Evolutionary conservation across 1,140 invertebrate genomes (phyloP).

Genomic region (Himalopsyche phryganea): DNA sequence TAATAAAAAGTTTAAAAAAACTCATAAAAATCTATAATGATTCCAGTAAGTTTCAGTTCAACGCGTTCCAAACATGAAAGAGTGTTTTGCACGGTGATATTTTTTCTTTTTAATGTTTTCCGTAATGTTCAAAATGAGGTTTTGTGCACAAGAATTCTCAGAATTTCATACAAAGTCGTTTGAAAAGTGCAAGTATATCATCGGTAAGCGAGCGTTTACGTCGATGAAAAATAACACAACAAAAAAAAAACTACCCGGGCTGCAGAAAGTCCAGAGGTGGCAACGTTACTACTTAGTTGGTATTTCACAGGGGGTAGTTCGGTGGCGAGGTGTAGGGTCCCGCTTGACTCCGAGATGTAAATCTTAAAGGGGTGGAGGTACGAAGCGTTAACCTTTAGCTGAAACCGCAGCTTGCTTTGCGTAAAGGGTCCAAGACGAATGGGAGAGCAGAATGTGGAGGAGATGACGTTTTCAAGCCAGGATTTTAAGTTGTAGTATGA

Average conservation of each 20-base stretch:
- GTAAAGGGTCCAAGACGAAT: conserved; percentile 12
- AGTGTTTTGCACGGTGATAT: no score
- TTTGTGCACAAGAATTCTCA: no score
- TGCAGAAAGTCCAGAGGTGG: background rate
- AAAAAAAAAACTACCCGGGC: conserved; percentile 20
- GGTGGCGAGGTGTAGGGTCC: conserved; percentile 3
- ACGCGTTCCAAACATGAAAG: no score
- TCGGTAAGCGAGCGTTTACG: conserved; percentile 22
- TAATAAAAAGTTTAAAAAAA: no score
- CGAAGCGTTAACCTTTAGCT: conserved; percentile 33
- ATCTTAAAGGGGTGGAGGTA: conserved; percentile 30
- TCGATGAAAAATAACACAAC: conserved; percentile 24
- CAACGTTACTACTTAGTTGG: background rate
- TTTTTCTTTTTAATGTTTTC: no score
- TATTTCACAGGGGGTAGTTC: background rate
- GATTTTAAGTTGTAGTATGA: background rate
- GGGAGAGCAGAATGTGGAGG: conserved; percentile 4
- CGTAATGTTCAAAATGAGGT: no score
- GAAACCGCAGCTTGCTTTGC: conserved; percentile 27
- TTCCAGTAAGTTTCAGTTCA: no score
- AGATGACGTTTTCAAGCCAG: conserved; percentile 8
- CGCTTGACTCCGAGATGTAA: conserved; percentile 31
- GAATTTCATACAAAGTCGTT: conserved; percentile 6
- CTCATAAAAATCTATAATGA: no score
- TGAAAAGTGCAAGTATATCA: conserved; percentile 2